Evolutionary conservation across 2,888 invertebrate species (phyloP).

Genomic region (Hymenopus coronatus): DNA sequence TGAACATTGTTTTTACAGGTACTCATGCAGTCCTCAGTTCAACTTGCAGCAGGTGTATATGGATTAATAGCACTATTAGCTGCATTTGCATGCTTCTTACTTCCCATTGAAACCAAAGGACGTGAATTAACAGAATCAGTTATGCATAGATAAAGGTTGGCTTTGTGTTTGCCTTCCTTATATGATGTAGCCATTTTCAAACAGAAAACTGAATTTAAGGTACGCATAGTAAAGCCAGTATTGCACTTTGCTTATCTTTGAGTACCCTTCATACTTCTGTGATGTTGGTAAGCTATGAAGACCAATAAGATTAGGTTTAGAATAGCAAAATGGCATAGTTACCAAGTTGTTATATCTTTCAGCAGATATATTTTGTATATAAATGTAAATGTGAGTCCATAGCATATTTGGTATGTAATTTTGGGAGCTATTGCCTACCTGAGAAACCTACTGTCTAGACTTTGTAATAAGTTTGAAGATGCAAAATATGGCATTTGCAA

Average conservation of each 20-base stretch:
- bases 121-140: constrained; percentile 59
- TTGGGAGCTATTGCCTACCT: no score
- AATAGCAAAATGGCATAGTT: background rate
- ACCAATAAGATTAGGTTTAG: background rate
- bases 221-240: background rate
- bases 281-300: background rate
- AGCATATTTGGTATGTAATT: no score
- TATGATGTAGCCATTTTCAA: no score
- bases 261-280: background rate
- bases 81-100: constrained; percentile 69
- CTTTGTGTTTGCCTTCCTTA: no score
- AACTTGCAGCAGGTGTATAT: constrained; percentile 73
- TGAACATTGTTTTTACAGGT: constrained; percentile 52
- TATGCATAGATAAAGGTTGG: background rate
- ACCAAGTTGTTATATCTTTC: no score
- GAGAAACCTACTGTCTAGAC: no score
- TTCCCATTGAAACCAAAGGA: constrained; percentile 84
- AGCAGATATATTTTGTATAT: no score
- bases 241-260: background rate
- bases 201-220: background rate
- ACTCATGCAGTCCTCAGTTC: constrained; percentile 69
- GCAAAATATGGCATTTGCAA: no score
- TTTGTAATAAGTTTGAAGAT: no score
- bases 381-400: no score
- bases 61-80: constrained; percentile 72